Evolutionary conservation across 2,797 vertebrate species (phyloP).

Genomic region (Ceryle rudis): DNA sequence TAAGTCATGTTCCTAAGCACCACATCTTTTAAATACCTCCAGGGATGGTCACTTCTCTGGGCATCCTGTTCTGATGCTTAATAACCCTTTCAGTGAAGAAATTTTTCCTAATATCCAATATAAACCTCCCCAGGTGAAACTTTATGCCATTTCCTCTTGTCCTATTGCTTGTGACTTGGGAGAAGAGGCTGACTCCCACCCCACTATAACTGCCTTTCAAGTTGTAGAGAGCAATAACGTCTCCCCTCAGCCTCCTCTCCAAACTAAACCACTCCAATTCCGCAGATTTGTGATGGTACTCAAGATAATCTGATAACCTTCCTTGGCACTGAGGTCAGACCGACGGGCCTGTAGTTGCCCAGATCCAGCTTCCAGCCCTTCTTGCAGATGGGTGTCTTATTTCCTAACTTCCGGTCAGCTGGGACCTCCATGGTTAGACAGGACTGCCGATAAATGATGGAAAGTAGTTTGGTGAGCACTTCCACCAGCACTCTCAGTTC

Average conservation of each 20-base stretch:
- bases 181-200: no score
- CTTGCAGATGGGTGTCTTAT: neutral
- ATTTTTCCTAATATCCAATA: neutral
- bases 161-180: no score
- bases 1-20: neutral
- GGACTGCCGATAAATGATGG: no score
- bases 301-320: neutral
- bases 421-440: neutral
- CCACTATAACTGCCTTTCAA: no score
- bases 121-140: neutral
- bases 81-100: neutral
- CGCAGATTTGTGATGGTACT: neutral
- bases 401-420: neutral
- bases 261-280: neutral
- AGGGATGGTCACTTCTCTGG: neutral
- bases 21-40: neutral
- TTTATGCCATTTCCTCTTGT: neutral
- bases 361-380: neutral
- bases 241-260: neutral
- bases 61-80: neutral
- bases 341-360: neutral
- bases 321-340: neutral
- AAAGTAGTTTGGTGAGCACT: neutral
- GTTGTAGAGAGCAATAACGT: no score
- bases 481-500: neutral